Evolutionary conservation across 2,113 vertebrate genomes (phyloP).

Genomic region (Hippocampus comes): DNA sequence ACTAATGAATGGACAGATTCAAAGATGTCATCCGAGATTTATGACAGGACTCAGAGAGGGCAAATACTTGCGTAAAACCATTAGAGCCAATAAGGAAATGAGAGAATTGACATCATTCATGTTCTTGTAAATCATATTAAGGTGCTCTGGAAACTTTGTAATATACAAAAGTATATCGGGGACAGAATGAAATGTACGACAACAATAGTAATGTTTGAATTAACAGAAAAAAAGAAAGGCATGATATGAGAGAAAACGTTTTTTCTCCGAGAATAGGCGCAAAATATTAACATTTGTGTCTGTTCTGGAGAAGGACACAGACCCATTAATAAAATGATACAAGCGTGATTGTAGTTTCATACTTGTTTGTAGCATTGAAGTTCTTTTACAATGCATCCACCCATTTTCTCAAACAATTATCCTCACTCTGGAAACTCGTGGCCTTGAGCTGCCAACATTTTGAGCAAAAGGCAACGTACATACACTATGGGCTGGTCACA

Average conservation of each 20-base stretch:
- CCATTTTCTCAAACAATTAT: too few species aligned
- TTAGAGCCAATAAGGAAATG: constrained; percentile 41
- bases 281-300: too few species aligned
- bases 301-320: too few species aligned
- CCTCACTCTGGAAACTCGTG: too few species aligned
- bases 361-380: too few species aligned
- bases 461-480: too few species aligned
- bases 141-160: constrained; percentile 27
- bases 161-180: neutral
- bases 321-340: too few species aligned
- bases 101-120: constrained; percentile 26
- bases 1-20: constrained; percentile 63
- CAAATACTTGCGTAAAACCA: constrained; percentile 35
- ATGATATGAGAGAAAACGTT: neutral
- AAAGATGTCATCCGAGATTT: constrained; percentile 62
- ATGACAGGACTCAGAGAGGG: constrained; percentile 43
- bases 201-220: neutral
- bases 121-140: constrained; percentile 27
- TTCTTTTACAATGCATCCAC: too few species aligned
- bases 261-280: too few species aligned
- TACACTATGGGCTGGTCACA: too few species aligned
- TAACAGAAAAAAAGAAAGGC: neutral
- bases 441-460: too few species aligned
- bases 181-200: neutral
- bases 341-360: too few species aligned